Base-by-base conservation (phyloP, 2,113 vertebrate species). In the Megalops atlanticus region DNA sequence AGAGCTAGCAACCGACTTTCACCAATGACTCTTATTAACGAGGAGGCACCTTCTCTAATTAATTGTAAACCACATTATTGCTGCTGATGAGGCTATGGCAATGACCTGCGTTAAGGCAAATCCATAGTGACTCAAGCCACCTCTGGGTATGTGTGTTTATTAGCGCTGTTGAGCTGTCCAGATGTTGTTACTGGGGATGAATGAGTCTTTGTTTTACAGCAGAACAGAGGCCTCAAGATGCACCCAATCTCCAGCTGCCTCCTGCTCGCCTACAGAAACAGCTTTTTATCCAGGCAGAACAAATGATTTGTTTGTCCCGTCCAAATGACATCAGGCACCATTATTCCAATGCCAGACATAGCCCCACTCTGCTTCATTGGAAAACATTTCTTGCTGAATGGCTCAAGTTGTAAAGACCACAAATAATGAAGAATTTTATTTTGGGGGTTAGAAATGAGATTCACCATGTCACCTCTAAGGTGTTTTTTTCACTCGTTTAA, bases 161-260 rank as follows among this genome's bases (percentile, higher is more conserved):
- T 88, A 83, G 83, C 86, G 85, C 78, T 81, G 64, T 85, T 93
- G 92, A 91, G 86, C 90, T 21, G 41, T 79, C 89, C 92, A 94
- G 87, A 92, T 92, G 88, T 87, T 93, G 86, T 89, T 84, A n/a
- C 92, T 91, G 84, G 85, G 88, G 92, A 93, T 85, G 81, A 90
- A 86, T 91, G 81, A 90, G 73, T 52, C 49, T 85, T 88, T 83
- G 79, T 91, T 84, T 93, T 92, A 81, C 86, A 87, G 82, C 86
- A 90, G 78, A 90, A 89, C 38, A 18, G 82, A 90, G 76, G 79
- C 81, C 76, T 7, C 33, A 70, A 45, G 75, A 83, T 70, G 3
- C 11, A 41, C 81, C 84, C 84, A 89, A 87, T 81, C 0, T 80
- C 85, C 89, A 92, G 79, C 81, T 86, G 89, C 82, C 82, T 86